Conservation (phyloP, 2,888 invertebrate genomes). For the Caenorhabditis macrosperma region DNA sequence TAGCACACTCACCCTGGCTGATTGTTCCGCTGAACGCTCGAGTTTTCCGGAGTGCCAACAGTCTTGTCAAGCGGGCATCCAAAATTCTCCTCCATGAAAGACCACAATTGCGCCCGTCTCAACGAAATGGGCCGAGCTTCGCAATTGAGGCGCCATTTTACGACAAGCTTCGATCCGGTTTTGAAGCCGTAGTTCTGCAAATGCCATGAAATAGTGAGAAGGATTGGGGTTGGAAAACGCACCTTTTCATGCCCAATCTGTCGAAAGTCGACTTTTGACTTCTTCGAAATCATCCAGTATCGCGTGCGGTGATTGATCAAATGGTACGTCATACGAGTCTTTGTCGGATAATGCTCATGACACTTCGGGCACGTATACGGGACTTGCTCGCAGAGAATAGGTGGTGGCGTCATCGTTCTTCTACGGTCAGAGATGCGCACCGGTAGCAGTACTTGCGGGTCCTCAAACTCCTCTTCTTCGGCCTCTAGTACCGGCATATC, state of each 20-base stretch:
- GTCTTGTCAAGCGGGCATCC: neutral
- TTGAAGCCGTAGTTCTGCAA: conserved; percentile 4
- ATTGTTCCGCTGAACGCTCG: neutral
- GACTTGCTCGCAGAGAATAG: neutral
- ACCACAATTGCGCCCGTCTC: neutral
- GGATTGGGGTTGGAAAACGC: neutral
- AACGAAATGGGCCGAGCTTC: neutral
- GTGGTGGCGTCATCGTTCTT: neutral
- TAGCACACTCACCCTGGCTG: neutral
- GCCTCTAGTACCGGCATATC: neutral
- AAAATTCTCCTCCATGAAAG: conserved; percentile 23
- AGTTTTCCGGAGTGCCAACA: neutral
- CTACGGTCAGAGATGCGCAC: too few species aligned
- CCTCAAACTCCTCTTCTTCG: neutral
- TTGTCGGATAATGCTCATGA: neutral
- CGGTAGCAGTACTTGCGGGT: neutral
- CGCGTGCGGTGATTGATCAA: conserved; percentile 12
- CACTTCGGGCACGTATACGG: conserved; percentile 16
- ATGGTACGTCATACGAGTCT: conserved; percentile 11
- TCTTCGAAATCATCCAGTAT: neutral
- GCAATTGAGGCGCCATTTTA: conserved; percentile 5
- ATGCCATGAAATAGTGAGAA: neutral
- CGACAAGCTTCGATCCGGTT: neutral
- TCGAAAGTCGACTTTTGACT: neutral
- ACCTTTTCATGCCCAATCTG: neutral